Conservation (phyloP, 2,797 vertebrate species). For the Eremophila alpestris region DNA sequence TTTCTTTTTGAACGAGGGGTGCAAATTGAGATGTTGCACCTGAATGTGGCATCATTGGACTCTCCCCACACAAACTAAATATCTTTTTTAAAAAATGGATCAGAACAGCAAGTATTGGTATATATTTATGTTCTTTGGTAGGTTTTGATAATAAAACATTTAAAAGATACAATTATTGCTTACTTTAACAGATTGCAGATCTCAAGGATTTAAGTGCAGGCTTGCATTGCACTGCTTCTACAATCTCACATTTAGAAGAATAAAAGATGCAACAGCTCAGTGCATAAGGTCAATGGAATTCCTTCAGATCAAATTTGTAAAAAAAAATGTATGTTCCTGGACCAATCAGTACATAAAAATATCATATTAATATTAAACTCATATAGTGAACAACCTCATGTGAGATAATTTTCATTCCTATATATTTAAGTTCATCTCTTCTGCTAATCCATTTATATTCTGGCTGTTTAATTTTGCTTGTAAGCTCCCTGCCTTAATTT, state of each 20-base stretch:
- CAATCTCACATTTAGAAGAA: not conserved
- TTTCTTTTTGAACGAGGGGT: not conserved
- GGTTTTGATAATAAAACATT: not conserved
- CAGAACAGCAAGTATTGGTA: not conserved
- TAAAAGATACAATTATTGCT: not conserved
- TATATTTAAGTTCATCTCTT: slow-evolving; percentile 21
- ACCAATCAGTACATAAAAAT: not conserved
- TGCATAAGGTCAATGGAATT: not conserved
- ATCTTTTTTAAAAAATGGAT: not conserved
- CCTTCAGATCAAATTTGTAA: not conserved
- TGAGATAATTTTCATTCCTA: slow-evolving; percentile 41
- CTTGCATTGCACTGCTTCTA: not conserved
- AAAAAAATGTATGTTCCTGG: not conserved
- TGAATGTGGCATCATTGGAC: not conserved
- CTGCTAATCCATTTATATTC: slow-evolving; percentile 51
- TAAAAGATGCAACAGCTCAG: not conserved
- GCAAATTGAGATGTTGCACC: not conserved
- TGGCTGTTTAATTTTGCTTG: slow-evolving; percentile 49
- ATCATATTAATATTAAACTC: not conserved
- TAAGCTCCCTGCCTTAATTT: slow-evolving; percentile 63
- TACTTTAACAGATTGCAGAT: not conserved
- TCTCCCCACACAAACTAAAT: not conserved
- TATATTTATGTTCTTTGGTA: not conserved
- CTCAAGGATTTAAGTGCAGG: not conserved
- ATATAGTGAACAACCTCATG: not conserved